These are phyloP conservation scores for Andrena flavipes DNA, from an alignment of 2,888 invertebrate species.

Conservation along the genomic window DNA sequence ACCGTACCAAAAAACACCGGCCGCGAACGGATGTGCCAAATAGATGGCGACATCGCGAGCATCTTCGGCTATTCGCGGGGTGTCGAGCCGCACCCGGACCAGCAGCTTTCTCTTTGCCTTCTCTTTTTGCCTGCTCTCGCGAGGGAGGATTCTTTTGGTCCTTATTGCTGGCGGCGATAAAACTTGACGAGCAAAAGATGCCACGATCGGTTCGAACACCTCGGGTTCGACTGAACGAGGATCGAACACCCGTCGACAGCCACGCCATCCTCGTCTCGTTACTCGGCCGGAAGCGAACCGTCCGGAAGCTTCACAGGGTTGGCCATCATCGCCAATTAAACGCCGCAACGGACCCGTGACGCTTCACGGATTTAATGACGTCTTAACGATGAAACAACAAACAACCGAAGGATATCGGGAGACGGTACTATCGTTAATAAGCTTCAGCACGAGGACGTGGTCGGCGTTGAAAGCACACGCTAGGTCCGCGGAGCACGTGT, in stretches of 20 bases:
- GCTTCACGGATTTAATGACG: constrained; percentile 28
- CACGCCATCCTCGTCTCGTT: background rate
- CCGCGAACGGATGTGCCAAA: constrained; percentile 74
- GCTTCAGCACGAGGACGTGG: constrained; percentile 49
- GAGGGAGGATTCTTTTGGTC: background rate
- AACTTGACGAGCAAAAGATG: constrained; percentile 8
- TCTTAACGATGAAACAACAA: constrained; percentile 28
- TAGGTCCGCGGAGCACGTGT: constrained; percentile 79
- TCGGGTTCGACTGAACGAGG: too few species aligned
- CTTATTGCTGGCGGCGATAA: background rate
- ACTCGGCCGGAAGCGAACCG: background rate
- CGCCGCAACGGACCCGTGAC: background rate
- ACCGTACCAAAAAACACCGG: constrained; percentile 41
- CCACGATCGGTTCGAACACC: background rate
- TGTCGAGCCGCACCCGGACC: background rate
- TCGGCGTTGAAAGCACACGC: constrained; percentile 67
- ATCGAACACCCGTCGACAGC: background rate
- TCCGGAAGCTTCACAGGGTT: background rate
- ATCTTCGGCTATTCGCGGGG: constrained; percentile 54
- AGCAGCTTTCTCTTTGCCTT: background rate
- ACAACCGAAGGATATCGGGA: constrained; percentile 31
- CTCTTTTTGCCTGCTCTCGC: background rate
- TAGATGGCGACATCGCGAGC: constrained; percentile 62
- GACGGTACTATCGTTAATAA: constrained; percentile 62
- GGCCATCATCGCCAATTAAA: constrained; percentile 36